Conservation (phyloP, 30 jellyfish, hydroid and myxozoan genomes). For the Aurelia sp. region DNA sequence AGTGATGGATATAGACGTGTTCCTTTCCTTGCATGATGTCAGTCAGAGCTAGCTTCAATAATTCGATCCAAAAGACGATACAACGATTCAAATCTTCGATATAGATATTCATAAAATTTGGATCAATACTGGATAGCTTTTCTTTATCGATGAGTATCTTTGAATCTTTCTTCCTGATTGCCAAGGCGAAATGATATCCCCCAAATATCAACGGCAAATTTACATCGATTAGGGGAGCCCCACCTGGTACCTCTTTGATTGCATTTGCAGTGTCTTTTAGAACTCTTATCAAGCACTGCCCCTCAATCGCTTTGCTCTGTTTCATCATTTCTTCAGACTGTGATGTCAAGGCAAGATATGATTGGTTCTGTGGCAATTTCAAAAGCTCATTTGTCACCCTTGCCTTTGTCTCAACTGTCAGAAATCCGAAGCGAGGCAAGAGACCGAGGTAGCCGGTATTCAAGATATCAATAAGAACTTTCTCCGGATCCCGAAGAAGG, state of each 20-base stretch:
- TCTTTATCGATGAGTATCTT: constrained; percentile 1
- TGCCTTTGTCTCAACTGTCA: background rate
- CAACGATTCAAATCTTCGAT: background rate
- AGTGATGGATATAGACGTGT: background rate
- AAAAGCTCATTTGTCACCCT: constrained; percentile 2
- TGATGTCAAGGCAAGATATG: background rate
- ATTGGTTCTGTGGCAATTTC: background rate
- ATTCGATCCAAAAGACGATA: constrained; percentile 7
- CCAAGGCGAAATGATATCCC: constrained; percentile 10
- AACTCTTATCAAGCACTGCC: background rate
- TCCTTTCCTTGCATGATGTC: constrained; percentile 4
- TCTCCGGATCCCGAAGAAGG: background rate
- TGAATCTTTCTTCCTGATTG: constrained; percentile 4
- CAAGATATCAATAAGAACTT: background rate
- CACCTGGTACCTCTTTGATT: too few species aligned
- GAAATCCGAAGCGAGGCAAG: constrained; percentile 5
- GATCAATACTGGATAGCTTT: constrained; percentile 1
- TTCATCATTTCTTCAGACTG: background rate
- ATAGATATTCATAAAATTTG: background rate
- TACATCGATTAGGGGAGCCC: background rate
- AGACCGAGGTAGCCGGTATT: constrained; percentile 27
- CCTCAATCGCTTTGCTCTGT: background rate
- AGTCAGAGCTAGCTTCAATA: background rate
- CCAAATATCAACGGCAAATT: background rate
- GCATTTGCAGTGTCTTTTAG: too few species aligned